A percentile compares a stretch with the other conserved stretches of the same genome.
Evolutionary conservation across 2,113 vertebrate species (phyloP).

Genomic region (Elephas maximus): DNA sequence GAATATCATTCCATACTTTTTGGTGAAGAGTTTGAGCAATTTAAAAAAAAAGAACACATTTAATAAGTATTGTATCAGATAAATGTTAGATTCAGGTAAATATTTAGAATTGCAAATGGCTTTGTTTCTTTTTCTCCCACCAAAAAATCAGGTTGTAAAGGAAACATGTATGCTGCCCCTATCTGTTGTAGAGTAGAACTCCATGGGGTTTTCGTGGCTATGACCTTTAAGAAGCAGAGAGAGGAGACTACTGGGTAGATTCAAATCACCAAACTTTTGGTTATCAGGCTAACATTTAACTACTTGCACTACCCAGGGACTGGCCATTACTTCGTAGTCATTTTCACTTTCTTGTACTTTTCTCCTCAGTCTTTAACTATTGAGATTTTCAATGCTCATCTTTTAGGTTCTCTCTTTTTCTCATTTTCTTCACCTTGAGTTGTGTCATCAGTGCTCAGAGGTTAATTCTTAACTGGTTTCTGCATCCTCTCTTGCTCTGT

Average conservation of each 20-base stretch:
- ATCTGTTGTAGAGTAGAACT: too few relatives aligned
- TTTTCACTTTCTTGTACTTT: neutral
- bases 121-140: neutral
- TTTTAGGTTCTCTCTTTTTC: neutral
- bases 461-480: neutral
- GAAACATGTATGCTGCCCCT: too few relatives aligned
- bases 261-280: too few relatives aligned
- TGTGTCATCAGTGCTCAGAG: neutral
- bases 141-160: neutral
- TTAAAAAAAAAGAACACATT: too few relatives aligned
- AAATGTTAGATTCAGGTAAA: neutral
- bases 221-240: too few relatives aligned
- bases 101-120: neutral
- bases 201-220: too few relatives aligned
- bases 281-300: too few relatives aligned
- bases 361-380: neutral
- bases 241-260: too few relatives aligned
- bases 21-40: neutral
- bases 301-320: too few relatives aligned
- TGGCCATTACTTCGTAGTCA: neutral
- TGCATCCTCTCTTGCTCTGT: neutral
- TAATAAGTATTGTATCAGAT: neutral
- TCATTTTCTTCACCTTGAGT: neutral
- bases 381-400: neutral
- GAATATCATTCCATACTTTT: neutral